Base-by-base conservation (phyloP, 2,797 vertebrate species). In the Artibeus jamaicensis region DNA sequence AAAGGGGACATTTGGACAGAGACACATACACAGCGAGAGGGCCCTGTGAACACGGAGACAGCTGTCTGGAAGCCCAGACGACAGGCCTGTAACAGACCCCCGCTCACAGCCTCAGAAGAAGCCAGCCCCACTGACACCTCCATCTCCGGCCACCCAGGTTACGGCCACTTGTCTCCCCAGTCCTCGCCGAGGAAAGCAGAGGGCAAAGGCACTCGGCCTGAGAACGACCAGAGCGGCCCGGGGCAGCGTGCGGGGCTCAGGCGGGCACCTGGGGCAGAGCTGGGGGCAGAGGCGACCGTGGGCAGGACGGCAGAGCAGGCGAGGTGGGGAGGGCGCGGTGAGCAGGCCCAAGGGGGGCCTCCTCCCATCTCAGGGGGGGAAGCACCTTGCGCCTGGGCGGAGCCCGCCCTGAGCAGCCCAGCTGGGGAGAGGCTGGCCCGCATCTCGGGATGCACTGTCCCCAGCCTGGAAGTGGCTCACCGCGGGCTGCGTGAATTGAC, bases 391-490 rank as follows among this genome's bases (percentile, higher is more conserved):
- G 6, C 48, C 26, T 3, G 0, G 59, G 77, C 91, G 94, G 71
- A 12, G 26, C 22, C 12, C 1, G 86, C 67, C 86, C 37, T 1
- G 37, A 96, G 97, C 9, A 29, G 88, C 96, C 97, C 96, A 95
- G 86, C 94, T 86, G 90, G 95, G 81, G 57, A 53, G 44, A 76
- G 55, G 78, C 93, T 46, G 87, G 95, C 86, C 89, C 91, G 76
- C 9, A 39, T 76, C 73, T 89, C 32, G 55, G 55, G 82, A 96
- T 83, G 50, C 62, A 94, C 53, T 88, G 74, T 34, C 91, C 71
- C 48, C 86, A 89, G 91, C 93, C 94, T 74, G 34, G 96, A 82
- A 96, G 96, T 95, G 92, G 94, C 96, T 96, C 91, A 15, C 74
- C 3, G 22, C 37, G 79, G 42, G 81, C 91, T 92, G 97, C 92